Conservation (phyloP, 1,140 invertebrate species). For the Metopolophium dirhodum region DNA sequence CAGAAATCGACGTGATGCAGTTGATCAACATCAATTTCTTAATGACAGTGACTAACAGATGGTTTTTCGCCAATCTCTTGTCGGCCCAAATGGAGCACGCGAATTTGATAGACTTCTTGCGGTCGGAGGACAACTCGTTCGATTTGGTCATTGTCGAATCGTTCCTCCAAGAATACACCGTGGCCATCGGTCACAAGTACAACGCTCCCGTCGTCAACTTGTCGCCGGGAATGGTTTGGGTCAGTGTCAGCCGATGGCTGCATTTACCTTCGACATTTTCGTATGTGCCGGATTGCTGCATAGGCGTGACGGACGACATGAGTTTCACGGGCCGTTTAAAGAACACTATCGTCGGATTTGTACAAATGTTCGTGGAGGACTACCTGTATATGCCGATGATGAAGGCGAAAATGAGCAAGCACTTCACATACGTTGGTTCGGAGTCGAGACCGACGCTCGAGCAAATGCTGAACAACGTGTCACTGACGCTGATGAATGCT, state of each 20-base stretch:
- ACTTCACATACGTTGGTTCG: not conserved
- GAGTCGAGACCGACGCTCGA: constrained; percentile 10
- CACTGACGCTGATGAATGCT: constrained; percentile 68
- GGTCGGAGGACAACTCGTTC: constrained; percentile 40
- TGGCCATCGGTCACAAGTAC: constrained; percentile 61
- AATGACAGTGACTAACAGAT: not conserved
- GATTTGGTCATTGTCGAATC: constrained; percentile 59
- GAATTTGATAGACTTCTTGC: not conserved
- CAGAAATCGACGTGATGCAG: not conserved
- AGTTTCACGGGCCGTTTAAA: not conserved
- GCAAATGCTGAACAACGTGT: constrained; percentile 61
- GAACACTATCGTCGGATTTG: constrained; percentile 12
- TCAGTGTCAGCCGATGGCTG: not conserved
- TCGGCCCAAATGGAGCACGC: not conserved
- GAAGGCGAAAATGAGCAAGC: not conserved
- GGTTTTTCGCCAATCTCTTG: not conserved
- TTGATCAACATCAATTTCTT: not conserved
- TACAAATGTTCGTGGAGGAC: not conserved
- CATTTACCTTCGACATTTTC: constrained; percentile 50
- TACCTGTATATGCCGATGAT: not conserved
- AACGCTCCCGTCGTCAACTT: constrained; percentile 38
- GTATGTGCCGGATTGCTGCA: constrained; percentile 47
- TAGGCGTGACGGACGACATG: constrained; percentile 22
- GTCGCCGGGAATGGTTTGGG: not conserved
- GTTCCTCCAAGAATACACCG: constrained; percentile 58